Conservation (phyloP, 2,797 vertebrate species). For the Mormyrops boulengeri region DNA sequence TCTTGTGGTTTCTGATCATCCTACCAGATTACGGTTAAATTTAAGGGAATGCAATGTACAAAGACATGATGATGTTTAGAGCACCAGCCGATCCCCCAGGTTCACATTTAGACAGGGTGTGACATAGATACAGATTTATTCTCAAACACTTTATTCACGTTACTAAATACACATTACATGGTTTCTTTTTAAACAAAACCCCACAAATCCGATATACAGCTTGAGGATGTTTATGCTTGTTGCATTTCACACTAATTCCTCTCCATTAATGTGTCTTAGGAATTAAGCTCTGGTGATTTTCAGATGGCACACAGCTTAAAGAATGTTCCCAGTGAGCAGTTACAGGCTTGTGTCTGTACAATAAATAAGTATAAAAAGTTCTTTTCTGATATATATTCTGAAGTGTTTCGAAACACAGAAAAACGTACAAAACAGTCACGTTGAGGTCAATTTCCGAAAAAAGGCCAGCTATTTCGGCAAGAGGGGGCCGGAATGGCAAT, state of each 20-base stretch:
- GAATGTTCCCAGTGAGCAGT: constrained; percentile 55
- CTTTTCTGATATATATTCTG: constrained; percentile 66
- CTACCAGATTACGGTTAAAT: not conserved
- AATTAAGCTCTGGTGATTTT: constrained; percentile 44
- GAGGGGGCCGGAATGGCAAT: constrained; percentile 44
- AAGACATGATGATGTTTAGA: not conserved
- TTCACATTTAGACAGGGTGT: not conserved
- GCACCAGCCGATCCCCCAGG: not conserved
- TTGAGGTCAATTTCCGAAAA: constrained; percentile 74
- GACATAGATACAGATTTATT: not conserved
- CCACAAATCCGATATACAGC: constrained; percentile 39
- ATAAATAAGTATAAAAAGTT: constrained; percentile 99
- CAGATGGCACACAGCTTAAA: constrained; percentile 60
- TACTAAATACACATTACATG: constrained; percentile 1
- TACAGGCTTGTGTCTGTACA: constrained; percentile 69
- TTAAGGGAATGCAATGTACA: not conserved
- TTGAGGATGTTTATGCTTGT: constrained; percentile 11
- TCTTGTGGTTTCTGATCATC: not conserved
- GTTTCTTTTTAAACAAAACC: constrained; percentile 64
- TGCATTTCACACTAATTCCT: constrained; percentile 46
- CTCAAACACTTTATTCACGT: constrained; percentile 9
- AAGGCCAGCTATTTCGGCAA: constrained; percentile 88
- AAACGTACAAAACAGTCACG: constrained; percentile 72
- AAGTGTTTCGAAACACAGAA: constrained; percentile 66
- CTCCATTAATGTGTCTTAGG: constrained; percentile 25